phyloP scores from a whole-genome alignment of 2,888 invertebrate genomes.

The Dioctria rufipes region DNA sequence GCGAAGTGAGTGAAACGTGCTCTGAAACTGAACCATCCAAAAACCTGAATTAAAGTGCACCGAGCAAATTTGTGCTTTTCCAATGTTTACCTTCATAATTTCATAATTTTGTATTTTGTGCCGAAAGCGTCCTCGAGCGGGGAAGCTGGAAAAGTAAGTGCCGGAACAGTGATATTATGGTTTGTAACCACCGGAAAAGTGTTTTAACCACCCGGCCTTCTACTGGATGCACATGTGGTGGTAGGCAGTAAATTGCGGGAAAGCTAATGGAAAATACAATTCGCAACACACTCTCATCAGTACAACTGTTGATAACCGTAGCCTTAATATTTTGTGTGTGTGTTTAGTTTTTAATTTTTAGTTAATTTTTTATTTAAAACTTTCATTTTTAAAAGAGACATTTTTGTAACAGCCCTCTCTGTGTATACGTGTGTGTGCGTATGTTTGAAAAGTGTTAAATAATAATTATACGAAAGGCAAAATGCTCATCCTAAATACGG shows the following conservation, averaged over 20 bases:
- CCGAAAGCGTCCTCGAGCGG: constrained; percentile 11
- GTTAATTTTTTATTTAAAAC: too few species aligned
- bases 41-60: constrained; percentile 34
- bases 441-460: not conserved
- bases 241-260: constrained; percentile 19
- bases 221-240: constrained; percentile 17
- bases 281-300: not conserved
- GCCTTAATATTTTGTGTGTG: not conserved
- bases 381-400: not conserved
- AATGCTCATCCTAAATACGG: constrained; percentile 71
- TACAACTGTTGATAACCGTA: constrained; percentile 40
- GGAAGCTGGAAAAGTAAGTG: not conserved
- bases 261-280: constrained; percentile 20
- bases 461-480: constrained; percentile 55
- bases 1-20: constrained; percentile 22
- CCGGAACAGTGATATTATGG: constrained; percentile 28
- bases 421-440: not conserved
- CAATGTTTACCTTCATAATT: constrained; percentile 35
- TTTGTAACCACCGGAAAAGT: constrained; percentile 30
- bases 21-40: constrained; percentile 18
- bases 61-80: constrained; percentile 23
- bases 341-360: too few species aligned
- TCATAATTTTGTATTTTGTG: constrained; percentile 38
- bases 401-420: not conserved
- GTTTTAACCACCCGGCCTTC: constrained; percentile 28